A percentile compares a stretch with the other conserved stretches of the same genome.
These are phyloP conservation scores for Marisa cornuarietis DNA, from an alignment of 1,140 invertebrate genomes.

Conservation along the genomic window DNA sequence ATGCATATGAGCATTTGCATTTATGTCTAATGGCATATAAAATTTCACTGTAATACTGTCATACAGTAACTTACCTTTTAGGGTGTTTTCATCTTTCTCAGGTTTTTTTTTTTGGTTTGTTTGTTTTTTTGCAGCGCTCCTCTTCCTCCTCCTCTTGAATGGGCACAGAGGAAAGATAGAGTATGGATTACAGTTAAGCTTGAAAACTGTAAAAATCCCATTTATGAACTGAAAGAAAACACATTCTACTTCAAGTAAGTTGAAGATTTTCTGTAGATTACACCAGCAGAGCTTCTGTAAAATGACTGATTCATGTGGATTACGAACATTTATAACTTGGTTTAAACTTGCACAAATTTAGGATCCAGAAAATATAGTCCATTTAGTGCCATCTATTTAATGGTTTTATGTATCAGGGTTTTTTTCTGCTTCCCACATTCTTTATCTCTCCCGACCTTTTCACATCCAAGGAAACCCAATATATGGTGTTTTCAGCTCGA, in stretches of 20 bases:
- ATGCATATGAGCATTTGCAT: too few species aligned
- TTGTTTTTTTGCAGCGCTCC: slow-evolving; percentile 17
- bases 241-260: slow-evolving; percentile 80
- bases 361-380: not conserved
- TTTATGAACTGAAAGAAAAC: slow-evolving; percentile 82
- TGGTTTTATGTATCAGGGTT: too few species aligned
- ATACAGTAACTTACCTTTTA: too few species aligned
- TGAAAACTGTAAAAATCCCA: slow-evolving; percentile 88
- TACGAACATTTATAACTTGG: not conserved
- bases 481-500: not conserved
- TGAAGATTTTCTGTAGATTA: not conserved
- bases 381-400: not conserved
- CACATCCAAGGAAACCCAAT: not conserved
- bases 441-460: not conserved
- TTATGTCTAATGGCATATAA: too few species aligned
- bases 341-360: not conserved
- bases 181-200: slow-evolving; percentile 89
- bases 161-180: slow-evolving; percentile 86
- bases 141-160: slow-evolving; percentile 77
- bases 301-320: not conserved
- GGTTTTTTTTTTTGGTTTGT: too few species aligned
- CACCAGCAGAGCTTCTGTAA: not conserved
- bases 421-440: too few species aligned
- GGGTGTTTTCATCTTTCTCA: too few species aligned
- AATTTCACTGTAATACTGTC: too few species aligned